phyloP scores from a whole-genome alignment of 2,113 vertebrate species.

The Panthera tigris region DNA sequence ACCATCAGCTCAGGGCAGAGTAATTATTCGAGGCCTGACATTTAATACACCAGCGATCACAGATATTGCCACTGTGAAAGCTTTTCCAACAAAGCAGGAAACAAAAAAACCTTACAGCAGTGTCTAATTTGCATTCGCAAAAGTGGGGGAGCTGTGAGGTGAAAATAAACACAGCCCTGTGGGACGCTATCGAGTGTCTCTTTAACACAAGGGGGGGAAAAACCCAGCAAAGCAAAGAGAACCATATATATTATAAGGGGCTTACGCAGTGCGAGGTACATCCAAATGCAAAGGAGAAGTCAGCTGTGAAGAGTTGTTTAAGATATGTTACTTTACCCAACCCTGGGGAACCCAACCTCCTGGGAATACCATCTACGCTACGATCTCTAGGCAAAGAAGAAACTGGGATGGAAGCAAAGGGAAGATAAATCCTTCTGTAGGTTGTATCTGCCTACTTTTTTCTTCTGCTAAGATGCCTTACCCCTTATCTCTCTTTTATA shows the following conservation, averaged over 20 bases:
- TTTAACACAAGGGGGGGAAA: not conserved
- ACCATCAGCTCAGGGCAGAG: not conserved
- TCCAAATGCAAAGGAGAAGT: not conserved
- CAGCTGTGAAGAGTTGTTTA: not conserved
- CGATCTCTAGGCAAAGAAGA: not conserved
- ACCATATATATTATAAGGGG: not conserved
- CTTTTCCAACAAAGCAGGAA: slow-evolving; percentile 32
- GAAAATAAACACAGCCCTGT: not conserved
- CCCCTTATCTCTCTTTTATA: not conserved
- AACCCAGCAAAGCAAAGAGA: not conserved
- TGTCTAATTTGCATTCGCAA: not conserved
- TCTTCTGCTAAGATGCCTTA: not conserved
- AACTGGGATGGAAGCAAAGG: not conserved
- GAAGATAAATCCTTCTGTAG: not conserved
- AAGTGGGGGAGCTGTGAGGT: not conserved
- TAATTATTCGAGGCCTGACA: slow-evolving; percentile 28
- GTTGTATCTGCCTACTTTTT: not conserved
- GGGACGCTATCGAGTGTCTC: not conserved
- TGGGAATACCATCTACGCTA: not conserved
- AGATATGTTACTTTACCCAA: not conserved
- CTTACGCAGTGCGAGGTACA: not conserved
- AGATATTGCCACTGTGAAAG: slow-evolving; percentile 13
- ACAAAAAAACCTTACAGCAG: not conserved
- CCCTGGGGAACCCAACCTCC: not conserved
- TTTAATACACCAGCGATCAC: slow-evolving; percentile 6